Percentiles rank a stretch among this genome's conserved stretches.
Evolutionary conservation across 2,888 invertebrate genomes (phyloP).

Genomic region (Spisula subtruncata): DNA sequence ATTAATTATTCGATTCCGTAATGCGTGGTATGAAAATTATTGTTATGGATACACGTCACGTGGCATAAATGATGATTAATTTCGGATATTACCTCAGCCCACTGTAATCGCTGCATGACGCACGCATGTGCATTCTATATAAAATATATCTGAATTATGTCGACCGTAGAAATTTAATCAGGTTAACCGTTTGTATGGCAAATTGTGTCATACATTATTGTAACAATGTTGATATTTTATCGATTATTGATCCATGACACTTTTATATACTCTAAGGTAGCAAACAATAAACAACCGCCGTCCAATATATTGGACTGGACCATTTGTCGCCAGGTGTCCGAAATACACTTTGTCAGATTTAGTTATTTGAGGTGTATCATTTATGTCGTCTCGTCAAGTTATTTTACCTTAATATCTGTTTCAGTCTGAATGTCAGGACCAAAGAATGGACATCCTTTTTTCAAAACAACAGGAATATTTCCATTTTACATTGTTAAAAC

Average conservation of each 20-base stretch:
- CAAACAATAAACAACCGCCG: too few species aligned
- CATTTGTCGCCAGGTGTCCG: too few species aligned
- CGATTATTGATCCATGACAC: background rate
- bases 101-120: background rate
- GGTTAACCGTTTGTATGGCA: background rate
- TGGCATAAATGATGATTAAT: background rate
- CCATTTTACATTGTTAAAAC: too few species aligned
- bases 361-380: too few species aligned
- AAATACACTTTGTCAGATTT: too few species aligned
- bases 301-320: too few species aligned
- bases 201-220: background rate
- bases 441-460: too few species aligned
- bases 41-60: background rate
- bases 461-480: too few species aligned
- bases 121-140: background rate
- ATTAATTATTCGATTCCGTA: background rate
- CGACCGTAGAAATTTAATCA: background rate
- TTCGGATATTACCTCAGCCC: background rate
- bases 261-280: too few species aligned
- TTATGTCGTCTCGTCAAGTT: too few species aligned
- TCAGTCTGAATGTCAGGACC: too few species aligned
- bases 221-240: background rate
- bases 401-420: too few species aligned
- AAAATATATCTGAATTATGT: background rate
- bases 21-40: background rate